phyloP scores from a whole-genome alignment of 2,888 invertebrate species.

The Iselma pallidipennis region DNA sequence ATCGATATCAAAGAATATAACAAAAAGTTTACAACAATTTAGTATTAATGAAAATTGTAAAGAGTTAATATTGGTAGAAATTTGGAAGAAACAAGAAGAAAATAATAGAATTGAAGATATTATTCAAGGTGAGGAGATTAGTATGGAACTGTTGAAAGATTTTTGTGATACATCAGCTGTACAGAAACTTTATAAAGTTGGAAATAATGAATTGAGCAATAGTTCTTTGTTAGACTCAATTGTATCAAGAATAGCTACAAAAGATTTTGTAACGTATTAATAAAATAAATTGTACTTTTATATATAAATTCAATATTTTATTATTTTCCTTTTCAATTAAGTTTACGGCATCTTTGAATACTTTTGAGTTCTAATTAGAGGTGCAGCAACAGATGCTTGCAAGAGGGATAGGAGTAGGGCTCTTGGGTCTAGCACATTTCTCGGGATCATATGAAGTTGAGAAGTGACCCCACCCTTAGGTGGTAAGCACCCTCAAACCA shows the following conservation, averaged over 20 bases:
- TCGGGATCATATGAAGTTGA: too few species aligned
- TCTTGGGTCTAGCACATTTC: too few species aligned
- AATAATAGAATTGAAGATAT: constrained; percentile 57
- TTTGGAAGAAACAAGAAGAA: constrained; percentile 49
- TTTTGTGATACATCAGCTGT: constrained; percentile 59
- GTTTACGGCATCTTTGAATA: too few species aligned
- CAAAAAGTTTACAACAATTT: constrained; percentile 68
- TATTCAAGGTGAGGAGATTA: constrained; percentile 58
- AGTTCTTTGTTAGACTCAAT: constrained; percentile 62
- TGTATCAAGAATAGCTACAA: constrained; percentile 69
- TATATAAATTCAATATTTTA: background rate
- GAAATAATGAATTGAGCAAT: constrained; percentile 55
- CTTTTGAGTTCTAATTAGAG: too few species aligned
- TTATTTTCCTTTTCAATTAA: too few species aligned
- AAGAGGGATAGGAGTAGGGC: too few species aligned
- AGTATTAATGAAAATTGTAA: constrained; percentile 61
- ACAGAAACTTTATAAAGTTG: constrained; percentile 66
- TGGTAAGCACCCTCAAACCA: too few species aligned
- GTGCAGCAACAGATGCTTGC: too few species aligned
- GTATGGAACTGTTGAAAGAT: constrained; percentile 57
- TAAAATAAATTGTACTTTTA: background rate
- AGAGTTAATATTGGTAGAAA: constrained; percentile 56
- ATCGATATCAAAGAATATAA: constrained; percentile 70
- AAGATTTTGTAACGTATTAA: constrained; percentile 60
- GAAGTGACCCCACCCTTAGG: too few species aligned